Conservation (phyloP, 2,888 invertebrate genomes). For the Bruchidius siliquastri region DNA sequence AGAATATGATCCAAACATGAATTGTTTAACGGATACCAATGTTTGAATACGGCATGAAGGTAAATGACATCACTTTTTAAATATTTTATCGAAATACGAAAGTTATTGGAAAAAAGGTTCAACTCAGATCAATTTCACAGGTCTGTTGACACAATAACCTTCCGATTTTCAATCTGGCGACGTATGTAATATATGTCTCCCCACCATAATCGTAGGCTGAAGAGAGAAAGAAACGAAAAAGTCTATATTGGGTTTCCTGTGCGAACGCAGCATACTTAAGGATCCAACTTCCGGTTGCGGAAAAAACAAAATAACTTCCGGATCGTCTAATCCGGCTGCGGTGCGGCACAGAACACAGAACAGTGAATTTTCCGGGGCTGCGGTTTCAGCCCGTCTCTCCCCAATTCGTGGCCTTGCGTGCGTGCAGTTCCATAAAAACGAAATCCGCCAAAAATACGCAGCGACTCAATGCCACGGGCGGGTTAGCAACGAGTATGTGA, state of each 20-base stretch:
- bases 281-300: not conserved
- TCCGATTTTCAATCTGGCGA: too few species aligned
- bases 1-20: too few species aligned
- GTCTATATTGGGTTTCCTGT: not conserved
- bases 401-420: not conserved
- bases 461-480: not conserved
- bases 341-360: not conserved
- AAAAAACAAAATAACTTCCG: not conserved
- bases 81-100: too few species aligned
- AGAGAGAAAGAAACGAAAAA: not conserved
- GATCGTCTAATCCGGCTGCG: not conserved
- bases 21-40: too few species aligned
- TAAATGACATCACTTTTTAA: too few species aligned
- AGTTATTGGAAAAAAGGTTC: too few species aligned
- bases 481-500: not conserved
- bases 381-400: not conserved
- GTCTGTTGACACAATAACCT: too few species aligned
- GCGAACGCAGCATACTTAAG: not conserved
- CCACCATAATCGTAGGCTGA: not conserved
- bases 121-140: too few species aligned
- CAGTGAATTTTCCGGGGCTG: not conserved
- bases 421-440: not conserved
- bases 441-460: not conserved
- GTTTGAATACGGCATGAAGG: too few species aligned
- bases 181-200: too few species aligned